These are phyloP conservation scores for Porites rus DNA, from an alignment of 92 coral and sea anemone species.

Conservation along the genomic window DNA sequence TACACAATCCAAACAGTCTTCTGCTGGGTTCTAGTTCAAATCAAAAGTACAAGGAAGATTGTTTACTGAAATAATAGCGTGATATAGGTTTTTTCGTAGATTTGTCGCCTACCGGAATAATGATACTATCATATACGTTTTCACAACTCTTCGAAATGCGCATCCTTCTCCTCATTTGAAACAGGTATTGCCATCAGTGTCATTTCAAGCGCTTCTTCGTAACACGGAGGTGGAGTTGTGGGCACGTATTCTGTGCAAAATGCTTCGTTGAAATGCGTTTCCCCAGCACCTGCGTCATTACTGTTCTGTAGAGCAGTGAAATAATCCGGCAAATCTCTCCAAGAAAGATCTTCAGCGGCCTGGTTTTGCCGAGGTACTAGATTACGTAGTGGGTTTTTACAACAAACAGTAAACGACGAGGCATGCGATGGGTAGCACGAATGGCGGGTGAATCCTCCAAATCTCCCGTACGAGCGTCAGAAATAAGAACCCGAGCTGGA, in stretches of 20 bases:
- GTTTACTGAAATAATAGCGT: too few relatives aligned
- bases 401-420: not conserved
- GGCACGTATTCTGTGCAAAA: not conserved
- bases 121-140: too few relatives aligned
- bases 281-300: not conserved
- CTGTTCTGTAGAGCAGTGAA: not conserved
- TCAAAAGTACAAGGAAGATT: too few relatives aligned
- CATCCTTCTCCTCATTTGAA: not conserved
- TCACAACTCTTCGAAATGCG: not conserved
- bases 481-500: conserved; percentile 54
- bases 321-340: conserved; percentile 16
- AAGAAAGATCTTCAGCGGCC: not conserved
- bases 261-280: not conserved
- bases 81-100: too few relatives aligned
- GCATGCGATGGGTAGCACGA: not conserved
- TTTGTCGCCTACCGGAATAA: too few relatives aligned
- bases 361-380: not conserved
- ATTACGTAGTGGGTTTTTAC: not conserved
- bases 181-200: not conserved
- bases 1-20: too few relatives aligned
- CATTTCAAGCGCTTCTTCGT: conserved; percentile 75
- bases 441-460: conserved; percentile 74
- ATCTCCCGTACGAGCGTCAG: conserved; percentile 59
- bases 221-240: conserved; percentile 73
- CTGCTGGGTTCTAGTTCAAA: too few relatives aligned